phyloP scores from a whole-genome alignment of 2,113 vertebrate genomes.

The Dromas ardeola region DNA sequence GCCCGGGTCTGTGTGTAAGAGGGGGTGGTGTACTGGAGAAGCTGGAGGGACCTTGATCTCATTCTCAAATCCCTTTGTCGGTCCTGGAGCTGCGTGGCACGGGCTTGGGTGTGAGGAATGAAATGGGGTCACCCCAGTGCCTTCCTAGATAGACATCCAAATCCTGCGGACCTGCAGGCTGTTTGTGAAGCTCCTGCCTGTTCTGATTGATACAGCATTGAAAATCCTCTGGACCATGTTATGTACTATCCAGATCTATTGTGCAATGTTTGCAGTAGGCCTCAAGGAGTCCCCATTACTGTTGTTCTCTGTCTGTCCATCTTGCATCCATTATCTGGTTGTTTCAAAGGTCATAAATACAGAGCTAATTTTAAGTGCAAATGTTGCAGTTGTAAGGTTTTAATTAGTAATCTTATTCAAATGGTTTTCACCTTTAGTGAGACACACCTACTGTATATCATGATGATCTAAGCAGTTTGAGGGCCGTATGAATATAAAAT shows the following conservation, averaged over 20 bases:
- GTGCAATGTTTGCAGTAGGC: background rate
- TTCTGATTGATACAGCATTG: background rate
- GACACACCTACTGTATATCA: background rate
- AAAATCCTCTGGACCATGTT: background rate
- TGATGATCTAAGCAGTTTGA: background rate
- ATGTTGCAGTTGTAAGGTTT: background rate
- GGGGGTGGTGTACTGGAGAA: background rate
- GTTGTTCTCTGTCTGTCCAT: rapidly evolving
- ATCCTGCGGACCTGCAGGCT: background rate
- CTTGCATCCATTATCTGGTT: background rate
- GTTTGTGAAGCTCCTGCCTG: background rate
- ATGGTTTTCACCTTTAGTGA: background rate
- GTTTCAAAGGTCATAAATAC: background rate
- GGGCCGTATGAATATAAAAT: background rate
- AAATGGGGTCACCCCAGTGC: background rate
- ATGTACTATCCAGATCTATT: background rate
- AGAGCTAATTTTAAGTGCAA: background rate
- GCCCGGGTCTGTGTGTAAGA: background rate
- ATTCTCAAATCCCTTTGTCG: background rate
- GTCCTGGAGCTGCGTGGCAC: background rate
- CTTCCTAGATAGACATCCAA: background rate
- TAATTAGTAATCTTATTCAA: background rate
- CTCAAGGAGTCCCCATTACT: rapidly evolving
- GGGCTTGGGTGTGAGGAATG: background rate
- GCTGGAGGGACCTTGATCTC: background rate